phyloP scores from a whole-genome alignment of 2,113 vertebrate genomes.

The Glaucomys volans region DNA sequence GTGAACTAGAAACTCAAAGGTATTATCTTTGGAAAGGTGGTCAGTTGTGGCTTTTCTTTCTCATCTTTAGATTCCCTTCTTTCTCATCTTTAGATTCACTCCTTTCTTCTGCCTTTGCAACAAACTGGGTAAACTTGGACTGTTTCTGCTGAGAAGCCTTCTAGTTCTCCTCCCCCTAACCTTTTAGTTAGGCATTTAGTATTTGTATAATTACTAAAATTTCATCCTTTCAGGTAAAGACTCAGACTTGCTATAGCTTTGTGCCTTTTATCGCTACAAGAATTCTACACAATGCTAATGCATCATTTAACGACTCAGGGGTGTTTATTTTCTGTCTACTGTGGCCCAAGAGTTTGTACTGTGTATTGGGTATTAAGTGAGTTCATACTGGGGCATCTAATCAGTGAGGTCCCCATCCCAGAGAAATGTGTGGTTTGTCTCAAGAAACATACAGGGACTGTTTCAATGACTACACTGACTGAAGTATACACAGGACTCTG shows the following conservation, averaged over 20 bases:
- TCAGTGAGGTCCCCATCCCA: neutral
- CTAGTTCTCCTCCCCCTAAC: neutral
- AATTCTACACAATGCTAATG: neutral
- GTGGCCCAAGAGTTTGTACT: neutral
- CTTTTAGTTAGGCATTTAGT: neutral
- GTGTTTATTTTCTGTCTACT: conserved; percentile 4
- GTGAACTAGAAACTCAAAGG: conserved; percentile 16
- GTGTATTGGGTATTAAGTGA: neutral
- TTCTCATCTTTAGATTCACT: neutral
- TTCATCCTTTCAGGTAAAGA: conserved; percentile 16
- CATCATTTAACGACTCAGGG: neutral
- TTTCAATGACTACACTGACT: neutral
- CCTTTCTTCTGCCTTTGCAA: neutral
- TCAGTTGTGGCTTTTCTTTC: conserved; percentile 12
- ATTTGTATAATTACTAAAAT: conserved; percentile 48
- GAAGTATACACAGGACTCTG: neutral
- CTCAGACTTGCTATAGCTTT: neutral
- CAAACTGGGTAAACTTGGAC: neutral
- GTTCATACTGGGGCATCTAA: neutral
- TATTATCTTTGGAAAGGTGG: neutral
- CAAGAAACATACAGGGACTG: neutral
- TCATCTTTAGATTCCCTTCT: conserved; percentile 8
- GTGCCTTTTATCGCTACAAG: conserved; percentile 35
- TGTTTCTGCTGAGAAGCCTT: conserved; percentile 32
- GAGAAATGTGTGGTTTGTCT: conserved; percentile 32